Evolutionary conservation across 2,888 invertebrate species (phyloP).

Genomic region (Antheraea yamamai): DNA sequence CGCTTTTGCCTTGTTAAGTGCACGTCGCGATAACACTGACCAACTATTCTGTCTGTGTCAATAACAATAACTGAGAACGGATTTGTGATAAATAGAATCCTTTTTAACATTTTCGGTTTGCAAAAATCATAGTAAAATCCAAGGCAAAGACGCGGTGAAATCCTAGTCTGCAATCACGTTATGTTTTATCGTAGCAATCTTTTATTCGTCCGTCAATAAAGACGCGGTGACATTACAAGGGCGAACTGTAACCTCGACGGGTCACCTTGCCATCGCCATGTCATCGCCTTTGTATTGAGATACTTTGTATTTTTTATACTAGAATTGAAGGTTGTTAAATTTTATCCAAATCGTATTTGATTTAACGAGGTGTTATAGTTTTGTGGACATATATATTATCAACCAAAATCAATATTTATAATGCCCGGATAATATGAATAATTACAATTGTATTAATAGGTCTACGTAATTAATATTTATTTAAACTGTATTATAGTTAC

Average conservation of each 20-base stretch:
- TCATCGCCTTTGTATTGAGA: not conserved
- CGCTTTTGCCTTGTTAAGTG: too few species aligned
- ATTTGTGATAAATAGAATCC: not conserved
- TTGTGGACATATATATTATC: too few species aligned
- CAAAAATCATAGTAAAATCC: not conserved
- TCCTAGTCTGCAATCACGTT: not conserved
- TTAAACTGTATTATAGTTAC: too few species aligned
- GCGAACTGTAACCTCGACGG: not conserved
- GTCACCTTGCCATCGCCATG: not conserved
- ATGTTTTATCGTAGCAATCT: not conserved
- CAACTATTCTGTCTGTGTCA: too few species aligned
- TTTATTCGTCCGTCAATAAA: not conserved
- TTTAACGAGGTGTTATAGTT: not conserved
- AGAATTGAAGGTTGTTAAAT: not conserved
- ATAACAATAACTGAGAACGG: too few species aligned
- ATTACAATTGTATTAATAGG: too few species aligned
- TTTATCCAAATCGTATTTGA: not conserved
- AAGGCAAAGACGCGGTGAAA: not conserved
- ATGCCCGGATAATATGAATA: too few species aligned
- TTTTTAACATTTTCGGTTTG: not conserved
- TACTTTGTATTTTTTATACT: not conserved
- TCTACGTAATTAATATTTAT: too few species aligned
- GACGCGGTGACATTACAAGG: slow-evolving; percentile 1
- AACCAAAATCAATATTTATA: too few species aligned
- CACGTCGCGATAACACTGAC: too few species aligned